phyloP scores from a whole-genome alignment of 2,888 invertebrate genomes.

The Tridacna crocea region DNA sequence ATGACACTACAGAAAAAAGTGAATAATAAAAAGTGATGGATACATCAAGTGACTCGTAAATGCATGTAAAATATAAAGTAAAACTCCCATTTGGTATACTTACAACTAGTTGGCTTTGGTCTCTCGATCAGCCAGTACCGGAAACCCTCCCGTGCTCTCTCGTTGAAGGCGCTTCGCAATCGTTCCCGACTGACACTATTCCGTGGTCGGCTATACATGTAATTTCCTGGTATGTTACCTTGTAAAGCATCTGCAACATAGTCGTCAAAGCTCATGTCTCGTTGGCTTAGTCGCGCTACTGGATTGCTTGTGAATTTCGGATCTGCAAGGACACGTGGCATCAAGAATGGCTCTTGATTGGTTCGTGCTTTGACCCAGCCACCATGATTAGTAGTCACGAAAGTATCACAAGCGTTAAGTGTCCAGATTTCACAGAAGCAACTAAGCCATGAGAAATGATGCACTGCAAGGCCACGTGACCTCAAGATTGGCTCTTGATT shows the following conservation, averaged over 20 bases:
- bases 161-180: constrained; percentile 72
- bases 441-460: constrained; percentile 2
- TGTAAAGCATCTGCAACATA: constrained; percentile 67
- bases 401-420: constrained; percentile 13
- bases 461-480: constrained; percentile 46
- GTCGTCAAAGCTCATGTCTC: constrained; percentile 67
- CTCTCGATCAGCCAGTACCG: constrained; percentile 81
- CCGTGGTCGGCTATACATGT: constrained; percentile 64
- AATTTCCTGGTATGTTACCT: constrained; percentile 64
- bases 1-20: no score
- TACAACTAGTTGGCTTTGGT: constrained; percentile 81
- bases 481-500: constrained; percentile 17
- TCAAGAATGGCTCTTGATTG: constrained; percentile 17
- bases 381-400: constrained; percentile 8
- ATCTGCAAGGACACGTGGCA: constrained; percentile 50
- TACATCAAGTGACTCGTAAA: no score
- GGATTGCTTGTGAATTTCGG: constrained; percentile 48
- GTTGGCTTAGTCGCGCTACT: constrained; percentile 39
- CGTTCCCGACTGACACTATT: constrained; percentile 55
- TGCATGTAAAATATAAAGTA: no score
- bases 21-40: no score
- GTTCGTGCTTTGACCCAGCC: constrained; percentile 13
- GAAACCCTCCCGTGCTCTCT: constrained; percentile 79
- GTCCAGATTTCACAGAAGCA: not conserved
- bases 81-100: constrained; percentile 50